Conservation (phyloP, 1,140 invertebrate species). For the Marisa cornuarietis region DNA sequence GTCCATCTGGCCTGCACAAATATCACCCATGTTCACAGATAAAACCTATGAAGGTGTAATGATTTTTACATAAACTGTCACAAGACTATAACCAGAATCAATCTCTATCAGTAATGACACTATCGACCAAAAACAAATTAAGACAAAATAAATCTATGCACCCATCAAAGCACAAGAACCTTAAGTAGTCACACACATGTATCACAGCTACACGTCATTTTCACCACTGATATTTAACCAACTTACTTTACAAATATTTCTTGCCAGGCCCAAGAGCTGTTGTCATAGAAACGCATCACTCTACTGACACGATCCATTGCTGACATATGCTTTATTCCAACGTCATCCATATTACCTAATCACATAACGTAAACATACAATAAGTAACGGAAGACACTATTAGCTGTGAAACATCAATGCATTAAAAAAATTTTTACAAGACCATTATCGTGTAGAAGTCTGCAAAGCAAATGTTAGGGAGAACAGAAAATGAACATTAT, state of each 20-base stretch:
- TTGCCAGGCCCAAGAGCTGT: slow-evolving; percentile 89
- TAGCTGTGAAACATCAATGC: background rate
- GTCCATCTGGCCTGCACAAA: slow-evolving; percentile 60
- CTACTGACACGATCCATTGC: slow-evolving; percentile 80
- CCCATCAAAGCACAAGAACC: too few species aligned
- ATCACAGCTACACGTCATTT: background rate
- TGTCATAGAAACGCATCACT: slow-evolving; percentile 88
- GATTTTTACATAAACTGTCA: too few species aligned
- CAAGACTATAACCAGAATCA: too few species aligned
- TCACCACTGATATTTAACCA: background rate
- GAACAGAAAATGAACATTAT: too few species aligned
- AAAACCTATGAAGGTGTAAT: too few species aligned
- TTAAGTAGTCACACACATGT: too few species aligned
- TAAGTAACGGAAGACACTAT: background rate
- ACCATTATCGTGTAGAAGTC: background rate
- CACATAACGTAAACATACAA: slow-evolving; percentile 23
- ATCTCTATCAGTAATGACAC: too few species aligned
- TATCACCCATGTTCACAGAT: background rate
- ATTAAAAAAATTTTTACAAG: background rate
- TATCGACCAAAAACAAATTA: too few species aligned
- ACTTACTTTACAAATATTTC: slow-evolving; percentile 88
- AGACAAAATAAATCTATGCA: too few species aligned
- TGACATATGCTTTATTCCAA: slow-evolving; percentile 71
- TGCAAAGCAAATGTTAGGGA: too few species aligned
- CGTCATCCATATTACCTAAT: slow-evolving; percentile 72